Evolutionary conservation across 2,888 invertebrate species (phyloP), one percentile per base, ranked within the genome.

Genomic region (Leptopilina myrica): DNA sequence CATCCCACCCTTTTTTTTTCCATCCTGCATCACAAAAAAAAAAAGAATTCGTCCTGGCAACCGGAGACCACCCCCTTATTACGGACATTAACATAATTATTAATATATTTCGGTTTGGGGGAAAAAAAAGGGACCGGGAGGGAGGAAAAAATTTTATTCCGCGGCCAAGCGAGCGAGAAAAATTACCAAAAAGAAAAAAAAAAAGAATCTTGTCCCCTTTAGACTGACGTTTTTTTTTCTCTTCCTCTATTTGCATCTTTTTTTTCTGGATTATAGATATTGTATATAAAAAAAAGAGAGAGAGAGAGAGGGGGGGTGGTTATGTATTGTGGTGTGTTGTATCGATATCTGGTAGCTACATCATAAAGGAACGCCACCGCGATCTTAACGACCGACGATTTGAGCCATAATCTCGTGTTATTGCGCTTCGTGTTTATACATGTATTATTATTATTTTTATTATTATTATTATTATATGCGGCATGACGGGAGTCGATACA

Each of bases 51-150:
- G 82, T 84, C 84, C 83, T 81, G 78, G 81, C 82, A 79, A 82
- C 33, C 84, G 78, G 75, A 76, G 78, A 79, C 83, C 49, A 9
- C 79, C 78, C 84, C 85, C 86, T 87, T 86, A 88, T 90, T 88
- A 88, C 84, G 85, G 64, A 85, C 85, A 89, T 91, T 90, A 90
- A 90, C 89, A 88, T 89, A 90, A 90, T 90, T 90, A 90, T 90
- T 90, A 88, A 89, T 89, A 88, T 88, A 83, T 85, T 83, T 67
- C 56, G 76, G 77, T 33, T 33, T 33, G 33, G 33, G 33, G 33
- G 1, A 1, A 20, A 20, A 20, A 20, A 20, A 20, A 20, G 20
- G 20, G 20, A 20, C 20, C 20, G 20, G 33, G 33, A 33, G 33
- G 33, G 33, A 33, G 5, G 56, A 40, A 73, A 43, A 43, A 43